Base-by-base conservation (phyloP, 2,888 invertebrate genomes). In the Polia nebulosa region DNA sequence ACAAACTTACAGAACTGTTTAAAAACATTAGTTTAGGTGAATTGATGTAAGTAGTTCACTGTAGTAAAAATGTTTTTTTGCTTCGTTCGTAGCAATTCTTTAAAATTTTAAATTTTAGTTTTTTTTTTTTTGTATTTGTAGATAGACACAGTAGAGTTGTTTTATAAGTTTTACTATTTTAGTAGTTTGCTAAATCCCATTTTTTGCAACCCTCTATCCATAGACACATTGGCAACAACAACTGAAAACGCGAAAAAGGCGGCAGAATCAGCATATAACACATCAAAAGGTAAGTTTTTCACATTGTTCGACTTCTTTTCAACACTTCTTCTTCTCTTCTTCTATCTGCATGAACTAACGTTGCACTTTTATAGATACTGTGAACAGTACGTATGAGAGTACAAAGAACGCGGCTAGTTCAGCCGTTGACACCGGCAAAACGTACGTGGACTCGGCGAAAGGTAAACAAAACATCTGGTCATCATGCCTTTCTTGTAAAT, bases 201-300 rank as follows among this genome's bases (percentile, higher is more conserved):
- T 58, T 56, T 69, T 62, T 60, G 58, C 77, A 68, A 71, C 68
- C 62, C 72, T 22, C 4, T 78, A 71, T 76, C 80, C 80, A 44
- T 94, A 95, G 95, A 95, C 86, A 94, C 94, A 74, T 65, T 95
- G 72, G 89, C 93, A 41, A 91, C 93, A 22, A 92, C 94, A 64
- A 91, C 89, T 75, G 95, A 95, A 81, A 94, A 92, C 78, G 93
- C 96, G 69, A 95, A 94, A 88, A 96, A 93, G 75, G 92, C 94
- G 13, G 95, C 96, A 1, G 95, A 95, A 75, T 88, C 94, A 22
- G 95, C 96, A n/a, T 89, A 90, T 57, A 93, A 91, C 76, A 86
- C 93, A 69, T 90, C 95, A 27, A 95, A 93, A 92, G 94, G 95
- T 94, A 87, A 89, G 88, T 47, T 32, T 8, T 15, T 29, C 1